These are phyloP conservation scores for Argynnis bischoffii DNA, from an alignment of 2,888 invertebrate species.

Conservation along the genomic window DNA sequence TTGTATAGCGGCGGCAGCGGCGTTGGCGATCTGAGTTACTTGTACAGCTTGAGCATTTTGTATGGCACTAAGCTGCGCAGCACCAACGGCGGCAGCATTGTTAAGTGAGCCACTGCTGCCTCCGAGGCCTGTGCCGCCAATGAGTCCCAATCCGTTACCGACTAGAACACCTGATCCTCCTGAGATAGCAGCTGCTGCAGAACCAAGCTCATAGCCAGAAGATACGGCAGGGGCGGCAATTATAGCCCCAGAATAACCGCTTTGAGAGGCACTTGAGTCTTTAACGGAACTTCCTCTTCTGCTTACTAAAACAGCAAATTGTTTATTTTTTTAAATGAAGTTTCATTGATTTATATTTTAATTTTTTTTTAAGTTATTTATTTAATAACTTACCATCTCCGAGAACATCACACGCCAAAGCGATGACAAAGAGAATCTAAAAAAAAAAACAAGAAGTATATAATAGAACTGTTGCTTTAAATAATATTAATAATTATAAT, in stretches of 20 bases:
- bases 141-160: constrained; percentile 19
- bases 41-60: constrained; percentile 76
- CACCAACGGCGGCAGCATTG: constrained; percentile 70
- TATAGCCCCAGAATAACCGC: constrained; percentile 48
- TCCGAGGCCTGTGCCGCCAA: constrained; percentile 25
- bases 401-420: constrained; percentile 66
- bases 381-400: constrained; percentile 61
- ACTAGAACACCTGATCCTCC: constrained; percentile 24
- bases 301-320: constrained; percentile 40
- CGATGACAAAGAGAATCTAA: constrained; percentile 74
- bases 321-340: background rate
- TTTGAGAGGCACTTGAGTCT: constrained; percentile 57
- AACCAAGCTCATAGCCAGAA: constrained; percentile 31
- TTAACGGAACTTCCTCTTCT: constrained; percentile 45
- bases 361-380: constrained; percentile 34
- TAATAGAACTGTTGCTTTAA: background rate
- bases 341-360: background rate
- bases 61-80: constrained; percentile 73
- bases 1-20: constrained; percentile 73
- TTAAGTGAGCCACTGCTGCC: constrained; percentile 57
- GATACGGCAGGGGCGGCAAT: constrained; percentile 26
- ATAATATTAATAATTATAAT: too few relatives aligned
- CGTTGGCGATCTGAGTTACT: constrained; percentile 69
- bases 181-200: constrained; percentile 29
- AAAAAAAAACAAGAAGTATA: constrained; percentile 6